Conservation (phyloP, 2,797 vertebrate genomes). For the Melanogrammus aeglefinus region DNA sequence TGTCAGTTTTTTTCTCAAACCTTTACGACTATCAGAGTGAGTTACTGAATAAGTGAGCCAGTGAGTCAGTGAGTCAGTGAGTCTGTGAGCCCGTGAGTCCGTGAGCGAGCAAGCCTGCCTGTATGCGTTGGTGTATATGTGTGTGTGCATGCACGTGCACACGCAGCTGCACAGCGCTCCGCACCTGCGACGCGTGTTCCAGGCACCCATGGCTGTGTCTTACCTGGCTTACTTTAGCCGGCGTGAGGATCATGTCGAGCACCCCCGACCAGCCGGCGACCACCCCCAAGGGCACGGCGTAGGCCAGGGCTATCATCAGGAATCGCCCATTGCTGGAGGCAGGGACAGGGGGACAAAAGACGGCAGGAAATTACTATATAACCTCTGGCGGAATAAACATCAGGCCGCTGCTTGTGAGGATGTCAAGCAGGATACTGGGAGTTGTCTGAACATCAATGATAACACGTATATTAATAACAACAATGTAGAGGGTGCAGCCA, state of each 20-base stretch:
- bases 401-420: background rate
- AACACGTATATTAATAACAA: background rate
- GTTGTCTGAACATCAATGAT: background rate
- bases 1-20: background rate
- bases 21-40: background rate
- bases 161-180: background rate
- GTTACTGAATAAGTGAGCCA: no score
- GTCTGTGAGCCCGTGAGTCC: background rate
- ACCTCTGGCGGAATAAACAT: background rate
- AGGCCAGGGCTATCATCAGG: constrained; percentile 95
- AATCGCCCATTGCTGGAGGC: constrained; percentile 87
- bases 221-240: constrained; percentile 91
- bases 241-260: constrained; percentile 93
- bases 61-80: background rate
- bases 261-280: constrained; percentile 93
- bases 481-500: background rate
- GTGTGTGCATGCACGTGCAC: constrained; percentile 1
- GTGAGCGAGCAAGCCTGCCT: background rate
- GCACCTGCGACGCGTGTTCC: background rate
- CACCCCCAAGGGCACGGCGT: constrained; percentile 91
- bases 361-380: background rate
- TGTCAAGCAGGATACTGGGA: background rate
- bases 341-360: background rate
- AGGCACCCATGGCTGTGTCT: constrained; percentile 31
- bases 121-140: background rate